Evolutionary conservation across 37 sponge, comb jelly and placozoan species (phyloP), one percentile per base, ranked within the genome.

Genomic region (Crambe crambe): DNA sequence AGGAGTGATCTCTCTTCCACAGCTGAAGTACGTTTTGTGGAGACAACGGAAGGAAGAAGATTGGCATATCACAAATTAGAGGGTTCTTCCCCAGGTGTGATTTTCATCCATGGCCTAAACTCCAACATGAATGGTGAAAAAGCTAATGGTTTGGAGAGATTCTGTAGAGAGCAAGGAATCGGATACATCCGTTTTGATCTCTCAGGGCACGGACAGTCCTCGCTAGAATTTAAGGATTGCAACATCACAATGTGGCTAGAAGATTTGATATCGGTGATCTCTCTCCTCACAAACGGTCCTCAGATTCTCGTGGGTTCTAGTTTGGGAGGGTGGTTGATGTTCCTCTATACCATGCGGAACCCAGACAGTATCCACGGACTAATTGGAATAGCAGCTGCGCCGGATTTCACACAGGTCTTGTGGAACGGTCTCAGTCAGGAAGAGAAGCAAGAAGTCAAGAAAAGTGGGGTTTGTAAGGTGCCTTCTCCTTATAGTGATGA

Each of bases 261-360:
- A 43, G 94, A 89, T 72, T 30, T 81, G 42, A 58, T 42, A 22
- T 22, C 90, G 0, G 63, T 93, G 3, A 22, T 93, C 42, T 25
- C 54, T 20, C 31, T 27, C 0, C 68, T 93, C 23, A 84, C 90
- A 3, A 64, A 35, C 0, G 94, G 86, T 0, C 67, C 56, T 0
- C 94, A 93, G 60, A 35, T 93, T 0, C 58, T 93, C 6, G 86
- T 93, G 0, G 94, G 94, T 1, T 82, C 70, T 37, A 74, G 82
- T 18, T 37, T 93, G 20, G 94, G 94, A 8, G 90, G 94, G 1
- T 88, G 89, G 89, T 80, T 93, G 32, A 85, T 89, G 90, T 86
- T 89, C 37, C 86, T 93, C 44, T 80, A 79, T 73, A 77, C 90
- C 17, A 68, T 89, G 84, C 38, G 90, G 17, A 85, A 88, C 37